Base-by-base conservation (phyloP, 2,888 invertebrate genomes). In the Labia minor region DNA sequence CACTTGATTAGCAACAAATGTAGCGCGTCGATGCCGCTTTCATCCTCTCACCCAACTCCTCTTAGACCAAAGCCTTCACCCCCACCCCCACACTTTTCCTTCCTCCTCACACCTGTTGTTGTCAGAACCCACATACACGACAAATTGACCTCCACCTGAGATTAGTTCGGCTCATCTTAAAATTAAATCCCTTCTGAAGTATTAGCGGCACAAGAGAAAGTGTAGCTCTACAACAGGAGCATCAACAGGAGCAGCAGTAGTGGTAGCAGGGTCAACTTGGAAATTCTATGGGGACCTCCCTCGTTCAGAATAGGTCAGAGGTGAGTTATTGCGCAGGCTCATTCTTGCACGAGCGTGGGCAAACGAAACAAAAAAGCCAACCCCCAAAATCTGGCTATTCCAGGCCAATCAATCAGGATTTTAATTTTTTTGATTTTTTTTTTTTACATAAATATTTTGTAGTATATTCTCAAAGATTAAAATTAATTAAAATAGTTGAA, bases 91-190 rank as follows among this genome's bases (percentile, higher is more conserved):
- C n/a, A n/a, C n/a, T n/a, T n/a, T n/a, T n/a, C n/a, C n/a, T n/a
- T n/a, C n/a, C n/a, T n/a, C n/a, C n/a, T n/a, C n/a, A n/a, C n/a
- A 49, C 49, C 49, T 49, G 49, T 49, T 49, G 49, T 49, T 49
- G 49, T 8, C 49, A 49, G 6, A 2, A 10, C 49, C 49, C 49
- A n/a, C 49, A n/a, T n/a, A n/a, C n/a, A n/a, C n/a, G n/a, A n/a
- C n/a, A 14, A 49, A 16, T 49, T 11, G 49, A 26, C 26, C 26
- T 26, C 26, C 8, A 6, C 26, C 26, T 8, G 26, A 26, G 26
- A 26, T n/a, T n/a, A n/a, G 8, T 26, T 8, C 8, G 26, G 26
- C 8, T 26, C 26, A 26, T 26, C 26, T 26, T 26, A 26, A 26
- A 26, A 26, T 26, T 26, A 6, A 11, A 49, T n/a, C 49, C 14